Base-by-base conservation (phyloP, 2,113 vertebrate genomes). In the Pluvianellus socialis region DNA sequence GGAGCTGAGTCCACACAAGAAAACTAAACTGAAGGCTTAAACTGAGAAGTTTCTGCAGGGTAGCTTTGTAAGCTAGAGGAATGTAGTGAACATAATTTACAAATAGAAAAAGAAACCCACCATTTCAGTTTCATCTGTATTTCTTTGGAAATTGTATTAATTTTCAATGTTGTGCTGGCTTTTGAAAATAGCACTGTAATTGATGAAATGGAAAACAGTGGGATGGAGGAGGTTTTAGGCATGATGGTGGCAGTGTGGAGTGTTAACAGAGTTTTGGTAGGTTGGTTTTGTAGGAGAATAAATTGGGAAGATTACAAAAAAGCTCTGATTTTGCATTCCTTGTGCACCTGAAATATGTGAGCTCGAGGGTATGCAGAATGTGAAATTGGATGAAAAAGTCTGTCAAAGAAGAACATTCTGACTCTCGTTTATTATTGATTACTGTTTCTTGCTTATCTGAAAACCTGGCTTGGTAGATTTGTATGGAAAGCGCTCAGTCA, bases 371-470 rank as follows among this genome's bases (percentile, higher is more conserved):
- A 45, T 35, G n/a, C 12, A 70, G 91, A 90, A 91, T 91, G 15
- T 70, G 55, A 82, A 90, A 89, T 27, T 44, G 55, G 45, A 87
- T 67, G 5, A 79, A 80, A 94, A 95, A 81, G 3, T 71, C 55
- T 80, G 63, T 49, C 38, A 70, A 66, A 90, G 49, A 79, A 85
- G 77, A 93, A 62, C 28, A 58, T 85, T 88, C 53, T n/a, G 70
- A 40, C 17, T 65, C 67, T 86, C 8, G 2, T 91, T 88, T 65
- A 22, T 90, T 91, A 95, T 96, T 93, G 93, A 97, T 95, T 88
- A 26, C 35, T 79, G 22, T 26, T 94, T 94, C 85, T 73, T 62
- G 44, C 84, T 91, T 93, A 70, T 80, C 93, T 86, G 79, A 91
- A 90, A 95, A 90, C 50, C 47, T 67, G 4, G 9, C 22, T 76